Conservation (phyloP, 2,113 vertebrate genomes). For the Macroglossus sobrinus region DNA sequence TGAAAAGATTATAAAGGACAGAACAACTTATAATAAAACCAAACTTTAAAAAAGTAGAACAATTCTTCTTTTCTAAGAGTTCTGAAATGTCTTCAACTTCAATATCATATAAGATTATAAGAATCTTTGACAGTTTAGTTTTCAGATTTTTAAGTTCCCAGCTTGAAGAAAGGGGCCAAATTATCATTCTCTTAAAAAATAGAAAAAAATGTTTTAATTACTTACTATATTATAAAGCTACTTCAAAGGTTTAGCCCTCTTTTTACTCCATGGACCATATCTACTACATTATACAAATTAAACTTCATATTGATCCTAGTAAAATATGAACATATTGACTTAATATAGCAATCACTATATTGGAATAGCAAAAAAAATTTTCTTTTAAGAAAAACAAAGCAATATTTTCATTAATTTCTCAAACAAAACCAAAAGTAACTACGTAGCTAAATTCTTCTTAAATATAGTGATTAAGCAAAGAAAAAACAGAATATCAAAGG, state of each 20-base stretch:
- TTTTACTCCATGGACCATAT: neutral
- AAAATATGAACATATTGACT: slow-evolving; percentile 1
- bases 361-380: neutral
- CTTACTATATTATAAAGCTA: neutral
- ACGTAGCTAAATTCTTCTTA: neutral
- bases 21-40: neutral
- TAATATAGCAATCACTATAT: neutral
- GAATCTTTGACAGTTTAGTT: neutral
- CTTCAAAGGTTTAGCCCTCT: neutral
- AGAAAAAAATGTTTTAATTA: neutral
- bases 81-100: neutral
- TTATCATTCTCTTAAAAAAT: neutral
- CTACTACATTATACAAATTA: neutral
- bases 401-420: neutral
- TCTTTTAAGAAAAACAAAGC: neutral
- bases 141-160: neutral
- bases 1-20: neutral
- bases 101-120: neutral
- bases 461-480: fast-evolving
- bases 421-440: neutral
- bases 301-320: neutral
- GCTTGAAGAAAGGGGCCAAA: neutral
- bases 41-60: neutral
- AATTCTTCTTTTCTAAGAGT: neutral
- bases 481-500: neutral